Evolutionary conservation across 2,888 invertebrate species (phyloP), one percentile per base, ranked within the genome.

Genomic region (Eurytoma californica): DNA sequence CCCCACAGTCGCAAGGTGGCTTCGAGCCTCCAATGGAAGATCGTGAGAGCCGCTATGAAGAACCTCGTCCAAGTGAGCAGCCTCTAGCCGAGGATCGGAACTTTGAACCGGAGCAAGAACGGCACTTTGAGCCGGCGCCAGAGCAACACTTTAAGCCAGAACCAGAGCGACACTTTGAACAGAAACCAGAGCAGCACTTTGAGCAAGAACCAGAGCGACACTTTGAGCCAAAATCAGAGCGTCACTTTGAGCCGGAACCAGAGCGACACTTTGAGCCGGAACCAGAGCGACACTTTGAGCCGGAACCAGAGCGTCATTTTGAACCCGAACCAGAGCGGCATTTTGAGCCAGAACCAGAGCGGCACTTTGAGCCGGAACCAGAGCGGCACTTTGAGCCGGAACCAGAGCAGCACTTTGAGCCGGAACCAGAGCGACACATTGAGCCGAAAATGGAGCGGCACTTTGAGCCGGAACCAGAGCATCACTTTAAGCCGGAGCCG

Each of bases 1-100:
- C 63, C 79, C 74, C 60, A 66, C 74, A 70, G 68, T 60, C 77
- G 20, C 74, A 74, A 53, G 67, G 18, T 20, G 49, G 5, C 30
- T 78, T 67, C 58, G 63, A 73, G 51, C n/a, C 63, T 30, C 66
- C 39, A 9, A 39, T 39, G 39, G 39, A 39, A 39, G 28, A 20
- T 13, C 20, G 20, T 20, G 28, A 12, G 60, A 60, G 39, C 39
- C 39, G 9, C 39, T 39, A 51, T 3, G 39, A 30, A 20, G 53
- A 72, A 7, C 24, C 30, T 53, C 53, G 72, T 18, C 28, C 24
- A 14, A 47, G 28, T 13, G 12, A 68, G 30, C 51, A 63, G 20
- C 61, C 57, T 39, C 47, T 39, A 60, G 7, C 65, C n/a, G 18
- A 63, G 63, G 39, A 63, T 18, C 47, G 47, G n/a, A 39, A n/a